A percentile compares a stretch with the other conserved stretches of the same genome.
Evolutionary conservation across 2,797 vertebrate species (phyloP).

Genomic region (Dromococcyx pavoninus): DNA sequence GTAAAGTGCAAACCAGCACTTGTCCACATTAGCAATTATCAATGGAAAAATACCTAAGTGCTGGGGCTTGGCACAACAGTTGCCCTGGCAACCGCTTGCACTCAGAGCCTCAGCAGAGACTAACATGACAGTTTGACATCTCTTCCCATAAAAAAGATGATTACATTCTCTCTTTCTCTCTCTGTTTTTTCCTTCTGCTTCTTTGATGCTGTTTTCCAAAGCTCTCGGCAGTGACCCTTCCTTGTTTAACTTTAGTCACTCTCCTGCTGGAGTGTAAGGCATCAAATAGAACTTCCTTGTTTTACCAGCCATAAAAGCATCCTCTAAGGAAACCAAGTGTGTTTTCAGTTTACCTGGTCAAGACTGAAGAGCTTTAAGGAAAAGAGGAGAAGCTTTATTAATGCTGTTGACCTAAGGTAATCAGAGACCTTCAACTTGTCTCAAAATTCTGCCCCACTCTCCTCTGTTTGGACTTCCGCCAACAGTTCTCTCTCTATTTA

Average conservation of each 20-base stretch:
- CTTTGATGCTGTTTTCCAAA: neutral
- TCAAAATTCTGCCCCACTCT: neutral
- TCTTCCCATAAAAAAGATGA: constrained; percentile 53
- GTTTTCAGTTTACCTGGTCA: neutral
- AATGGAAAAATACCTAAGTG: constrained; percentile 74
- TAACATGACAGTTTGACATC: constrained; percentile 75
- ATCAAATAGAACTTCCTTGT: rapidly evolving
- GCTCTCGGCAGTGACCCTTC: neutral
- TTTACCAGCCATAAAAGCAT: neutral
- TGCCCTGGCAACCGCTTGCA: constrained; percentile 71
- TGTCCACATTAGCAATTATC: constrained; percentile 80
- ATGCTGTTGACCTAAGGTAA: neutral
- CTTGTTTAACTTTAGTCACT: neutral
- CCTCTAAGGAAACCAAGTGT: neutral
- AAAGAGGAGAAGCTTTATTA: neutral
- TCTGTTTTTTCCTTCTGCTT: neutral
- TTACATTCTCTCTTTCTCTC: constrained; percentile 10
- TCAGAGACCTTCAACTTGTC: neutral
- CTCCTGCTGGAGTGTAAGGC: neutral
- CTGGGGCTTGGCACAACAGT: constrained; percentile 70
- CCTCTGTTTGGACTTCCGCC: neutral
- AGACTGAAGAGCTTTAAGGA: neutral
- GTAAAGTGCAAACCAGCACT: constrained; percentile 77
- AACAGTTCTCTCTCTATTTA: neutral
- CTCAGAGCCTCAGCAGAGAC: constrained; percentile 52